phyloP scores from a whole-genome alignment of 2,797 vertebrate genomes.

The Danio tinwini region DNA sequence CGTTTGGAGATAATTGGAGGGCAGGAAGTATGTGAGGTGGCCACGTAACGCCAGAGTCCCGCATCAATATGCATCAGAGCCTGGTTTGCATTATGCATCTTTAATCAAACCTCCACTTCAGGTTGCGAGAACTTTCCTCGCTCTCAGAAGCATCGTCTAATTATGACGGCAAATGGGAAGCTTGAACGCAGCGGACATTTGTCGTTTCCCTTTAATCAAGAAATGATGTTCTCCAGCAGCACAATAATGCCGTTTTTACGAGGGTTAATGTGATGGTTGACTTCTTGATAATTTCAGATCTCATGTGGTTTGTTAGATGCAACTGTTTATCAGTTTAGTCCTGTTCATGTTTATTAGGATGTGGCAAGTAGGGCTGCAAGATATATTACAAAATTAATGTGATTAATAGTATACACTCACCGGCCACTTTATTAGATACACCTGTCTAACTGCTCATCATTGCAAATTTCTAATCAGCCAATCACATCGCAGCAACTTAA shows the following conservation, averaged over 20 bases:
- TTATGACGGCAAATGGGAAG: conserved; percentile 28
- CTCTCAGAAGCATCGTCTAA: conserved; percentile 28
- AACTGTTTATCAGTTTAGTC: conserved; percentile 37
- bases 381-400: too few relatives aligned
- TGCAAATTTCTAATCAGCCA: too few relatives aligned
- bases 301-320: conserved; percentile 37
- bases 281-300: conserved; percentile 32
- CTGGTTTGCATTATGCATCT: conserved; percentile 33
- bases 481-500: too few relatives aligned
- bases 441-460: too few relatives aligned
- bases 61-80: conserved; percentile 20
- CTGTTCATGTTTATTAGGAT: conserved; percentile 11
- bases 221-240: conserved; percentile 21
- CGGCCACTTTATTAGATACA: too few relatives aligned
- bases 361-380: too few relatives aligned
- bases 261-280: conserved; percentile 17
- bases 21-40: conserved; percentile 18
- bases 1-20: conserved; percentile 27
- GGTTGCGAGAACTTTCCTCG: conserved; percentile 40
- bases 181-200: conserved; percentile 8
- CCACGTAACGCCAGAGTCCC: background rate
- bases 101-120: conserved; percentile 49
- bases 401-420: too few relatives aligned
- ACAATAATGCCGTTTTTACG: conserved; percentile 14
- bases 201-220: conserved; percentile 31